These are phyloP conservation scores for Eidolon dupreanum DNA, from an alignment of 2,797 vertebrate species.

Conservation along the genomic window DNA sequence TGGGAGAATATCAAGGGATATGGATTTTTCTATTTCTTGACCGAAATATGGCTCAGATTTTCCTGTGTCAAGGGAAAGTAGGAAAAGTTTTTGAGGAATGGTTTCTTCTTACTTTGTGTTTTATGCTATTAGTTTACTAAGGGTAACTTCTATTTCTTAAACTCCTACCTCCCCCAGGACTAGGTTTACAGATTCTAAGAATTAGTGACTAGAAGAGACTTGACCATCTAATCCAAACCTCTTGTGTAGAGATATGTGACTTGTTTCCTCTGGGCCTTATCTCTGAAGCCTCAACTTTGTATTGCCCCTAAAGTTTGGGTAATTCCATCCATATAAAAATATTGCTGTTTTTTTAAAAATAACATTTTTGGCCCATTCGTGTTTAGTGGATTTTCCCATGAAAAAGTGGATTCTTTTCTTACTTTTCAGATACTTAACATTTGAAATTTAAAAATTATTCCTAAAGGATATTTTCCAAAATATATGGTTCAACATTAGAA, in stretches of 20 bases:
- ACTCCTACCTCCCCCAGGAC: not conserved
- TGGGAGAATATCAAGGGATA: not conserved
- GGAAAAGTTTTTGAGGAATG: not conserved
- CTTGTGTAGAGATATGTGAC: not conserved
- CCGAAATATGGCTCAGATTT: not conserved
- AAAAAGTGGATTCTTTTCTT: not conserved
- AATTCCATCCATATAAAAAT: slow-evolving; percentile 37
- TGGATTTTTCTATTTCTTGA: not conserved
- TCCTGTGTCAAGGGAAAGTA: not conserved
- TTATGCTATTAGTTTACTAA: not conserved
- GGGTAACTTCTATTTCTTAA: not conserved
- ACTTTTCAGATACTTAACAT: not conserved
- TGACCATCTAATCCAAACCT: not conserved
- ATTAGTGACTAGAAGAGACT: not conserved
- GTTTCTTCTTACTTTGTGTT: not conserved
- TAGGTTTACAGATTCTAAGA: not conserved
- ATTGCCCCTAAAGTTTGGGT: not conserved
- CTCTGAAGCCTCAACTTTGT: not conserved
- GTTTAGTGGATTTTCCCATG: not conserved
- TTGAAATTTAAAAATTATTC: not conserved
- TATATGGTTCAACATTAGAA: not conserved
- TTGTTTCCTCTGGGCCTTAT: not conserved
- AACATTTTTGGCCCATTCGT: not conserved
- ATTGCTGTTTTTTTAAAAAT: slow-evolving; percentile 13
- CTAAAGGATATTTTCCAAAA: not conserved